These are phyloP conservation scores for Microtus oregoni DNA, from an alignment of 2,113 vertebrate genomes.

Conservation along the genomic window DNA sequence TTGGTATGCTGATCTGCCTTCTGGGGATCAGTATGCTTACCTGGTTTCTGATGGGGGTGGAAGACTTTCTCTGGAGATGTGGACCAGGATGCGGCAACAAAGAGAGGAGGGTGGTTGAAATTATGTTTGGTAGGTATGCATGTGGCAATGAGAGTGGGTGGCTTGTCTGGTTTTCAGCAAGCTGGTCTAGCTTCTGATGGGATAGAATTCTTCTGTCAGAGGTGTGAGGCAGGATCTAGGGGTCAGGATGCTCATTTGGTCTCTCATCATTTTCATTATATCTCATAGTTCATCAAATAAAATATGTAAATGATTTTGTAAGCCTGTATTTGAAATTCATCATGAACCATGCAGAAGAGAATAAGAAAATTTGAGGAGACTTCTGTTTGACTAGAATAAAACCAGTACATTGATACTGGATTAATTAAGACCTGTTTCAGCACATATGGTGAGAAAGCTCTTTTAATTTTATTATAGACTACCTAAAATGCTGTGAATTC, in stretches of 20 bases:
- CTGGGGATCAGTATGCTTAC: not conserved
- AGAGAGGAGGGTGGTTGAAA: not conserved
- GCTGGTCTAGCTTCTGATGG: not conserved
- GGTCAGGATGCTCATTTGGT: too few species aligned
- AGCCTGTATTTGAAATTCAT: not conserved
- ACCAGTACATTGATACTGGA: not conserved
- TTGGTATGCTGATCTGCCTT: not conserved
- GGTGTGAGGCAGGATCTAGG: not conserved
- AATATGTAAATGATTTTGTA: not conserved
- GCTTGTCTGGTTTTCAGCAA: not conserved
- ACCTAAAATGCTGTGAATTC: not conserved
- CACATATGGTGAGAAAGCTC: not conserved
- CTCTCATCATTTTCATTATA: not conserved
- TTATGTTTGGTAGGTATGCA: not conserved
- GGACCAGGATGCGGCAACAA: not conserved
- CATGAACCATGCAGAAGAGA: not conserved
- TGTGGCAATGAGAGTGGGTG: not conserved
- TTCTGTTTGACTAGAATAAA: not conserved
- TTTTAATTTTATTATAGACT: not conserved
- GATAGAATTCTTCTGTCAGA: not conserved
- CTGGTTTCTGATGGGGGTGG: not conserved
- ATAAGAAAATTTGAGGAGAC: not conserved
- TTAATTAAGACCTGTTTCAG: not conserved
- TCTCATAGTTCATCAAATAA: not conserved
- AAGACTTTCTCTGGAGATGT: not conserved